A percentile compares a stretch with the other conserved stretches of the same genome.
These are phyloP conservation scores for Hoplias malabaricus DNA, from an alignment of 2,113 vertebrate genomes.

Conservation along the genomic window DNA sequence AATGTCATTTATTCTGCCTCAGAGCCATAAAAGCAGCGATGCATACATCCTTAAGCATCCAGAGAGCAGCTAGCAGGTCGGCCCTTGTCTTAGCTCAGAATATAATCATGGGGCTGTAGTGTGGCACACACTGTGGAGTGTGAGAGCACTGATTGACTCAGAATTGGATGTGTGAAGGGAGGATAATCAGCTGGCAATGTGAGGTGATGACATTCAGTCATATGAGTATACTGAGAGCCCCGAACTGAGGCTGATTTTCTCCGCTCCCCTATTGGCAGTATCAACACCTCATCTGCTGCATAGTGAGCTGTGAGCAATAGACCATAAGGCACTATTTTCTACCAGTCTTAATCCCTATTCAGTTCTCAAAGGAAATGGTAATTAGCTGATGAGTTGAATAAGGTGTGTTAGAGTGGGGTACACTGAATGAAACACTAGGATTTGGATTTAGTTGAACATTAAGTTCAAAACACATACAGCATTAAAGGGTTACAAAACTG, in stretches of 20 bases:
- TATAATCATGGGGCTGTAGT: conserved; percentile 36
- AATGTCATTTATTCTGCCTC: conserved; percentile 35
- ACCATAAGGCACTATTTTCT: background rate
- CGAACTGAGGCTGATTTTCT: background rate
- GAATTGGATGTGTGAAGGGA: conserved; percentile 31
- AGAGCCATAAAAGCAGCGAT: conserved; percentile 37
- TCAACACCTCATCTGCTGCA: background rate
- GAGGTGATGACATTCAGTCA: conserved; percentile 24
- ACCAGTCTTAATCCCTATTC: background rate
- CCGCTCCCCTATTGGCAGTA: background rate
- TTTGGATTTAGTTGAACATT: no score
- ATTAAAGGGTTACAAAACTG: no score
- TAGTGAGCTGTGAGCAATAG: conserved; percentile 9
- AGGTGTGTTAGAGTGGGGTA: background rate
- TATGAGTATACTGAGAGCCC: background rate
- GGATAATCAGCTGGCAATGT: conserved; percentile 34
- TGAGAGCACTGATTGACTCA: conserved; percentile 19
- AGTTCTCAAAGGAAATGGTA: background rate
- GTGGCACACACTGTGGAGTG: conserved; percentile 2
- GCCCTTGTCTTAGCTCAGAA: conserved; percentile 17
- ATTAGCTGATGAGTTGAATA: background rate
- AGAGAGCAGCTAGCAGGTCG: conserved; percentile 31
- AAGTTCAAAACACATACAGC: no score
- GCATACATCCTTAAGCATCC: conserved; percentile 25
- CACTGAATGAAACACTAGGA: background rate